Conservation (phyloP, 2,888 invertebrate species). For the Nomada ferruginata region DNA sequence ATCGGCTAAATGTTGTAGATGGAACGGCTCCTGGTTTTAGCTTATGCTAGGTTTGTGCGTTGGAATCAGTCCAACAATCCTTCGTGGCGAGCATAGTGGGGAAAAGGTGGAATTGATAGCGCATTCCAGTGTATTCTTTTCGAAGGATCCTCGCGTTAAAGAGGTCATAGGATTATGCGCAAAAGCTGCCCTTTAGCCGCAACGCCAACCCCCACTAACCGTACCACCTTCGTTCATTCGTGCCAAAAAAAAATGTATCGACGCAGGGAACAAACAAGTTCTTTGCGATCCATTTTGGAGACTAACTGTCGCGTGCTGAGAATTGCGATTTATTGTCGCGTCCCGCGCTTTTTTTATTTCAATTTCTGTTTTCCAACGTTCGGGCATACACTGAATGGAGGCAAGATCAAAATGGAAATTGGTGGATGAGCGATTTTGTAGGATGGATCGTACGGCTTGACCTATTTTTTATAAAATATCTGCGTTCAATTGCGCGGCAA, state of each 20-base stretch:
- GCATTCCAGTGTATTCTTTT: constrained; percentile 59
- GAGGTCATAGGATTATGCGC: constrained; percentile 76
- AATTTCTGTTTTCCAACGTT: neutral
- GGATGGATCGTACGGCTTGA: too few species aligned
- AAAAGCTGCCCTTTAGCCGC: constrained; percentile 66
- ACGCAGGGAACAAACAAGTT: constrained; percentile 49
- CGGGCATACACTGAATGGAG: neutral
- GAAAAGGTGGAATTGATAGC: constrained; percentile 73
- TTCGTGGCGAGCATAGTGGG: constrained; percentile 55
- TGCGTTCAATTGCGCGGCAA: too few species aligned
- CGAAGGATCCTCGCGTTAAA: constrained; percentile 60
- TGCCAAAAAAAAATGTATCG: constrained; percentile 50
- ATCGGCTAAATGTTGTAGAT: constrained; percentile 29
- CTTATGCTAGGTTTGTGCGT: constrained; percentile 50
- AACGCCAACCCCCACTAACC: constrained; percentile 49
- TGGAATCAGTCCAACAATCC: constrained; percentile 76
- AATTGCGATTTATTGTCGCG: neutral
- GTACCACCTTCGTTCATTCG: neutral
- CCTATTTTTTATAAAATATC: too few species aligned
- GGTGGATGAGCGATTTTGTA: too few species aligned
- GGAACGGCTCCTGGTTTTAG: constrained; percentile 7
- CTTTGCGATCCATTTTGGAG: neutral
- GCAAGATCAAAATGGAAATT: neutral
- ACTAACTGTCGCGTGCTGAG: constrained; percentile 9
- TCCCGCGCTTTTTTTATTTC: neutral